Evolutionary conservation across 2,888 invertebrate genomes (phyloP).

Genomic region (Phaonia tiefii): DNA sequence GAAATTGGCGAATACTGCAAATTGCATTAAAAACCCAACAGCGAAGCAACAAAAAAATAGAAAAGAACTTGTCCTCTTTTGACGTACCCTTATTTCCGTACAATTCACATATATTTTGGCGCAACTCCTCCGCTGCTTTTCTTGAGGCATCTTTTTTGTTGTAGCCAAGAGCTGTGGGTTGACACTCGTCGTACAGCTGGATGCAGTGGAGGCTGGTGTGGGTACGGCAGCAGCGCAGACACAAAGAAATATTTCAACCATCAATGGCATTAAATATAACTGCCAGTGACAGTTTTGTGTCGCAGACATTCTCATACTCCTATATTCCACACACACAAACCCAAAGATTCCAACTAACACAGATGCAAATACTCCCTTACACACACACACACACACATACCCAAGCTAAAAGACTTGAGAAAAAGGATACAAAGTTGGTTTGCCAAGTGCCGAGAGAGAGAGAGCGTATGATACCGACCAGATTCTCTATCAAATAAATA

Average conservation of each 20-base stretch:
- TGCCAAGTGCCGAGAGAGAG: background rate
- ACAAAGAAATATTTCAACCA: slow-evolving; percentile 73
- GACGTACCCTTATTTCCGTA: slow-evolving; percentile 9
- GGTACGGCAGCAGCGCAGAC: slow-evolving; percentile 61
- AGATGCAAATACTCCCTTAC: slow-evolving; percentile 22
- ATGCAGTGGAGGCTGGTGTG: background rate
- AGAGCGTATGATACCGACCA: background rate
- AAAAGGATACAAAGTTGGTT: slow-evolving; percentile 17
- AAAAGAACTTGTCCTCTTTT: slow-evolving; percentile 32
- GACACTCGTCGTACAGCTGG: slow-evolving; percentile 36
- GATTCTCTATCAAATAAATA: slow-evolving; percentile 57
- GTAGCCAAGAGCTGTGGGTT: slow-evolving; percentile 62
- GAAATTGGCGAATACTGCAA: slow-evolving; percentile 61
- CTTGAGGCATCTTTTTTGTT: slow-evolving; percentile 24
- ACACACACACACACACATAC: slow-evolving; percentile 45
- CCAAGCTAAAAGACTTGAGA: slow-evolving; percentile 34
- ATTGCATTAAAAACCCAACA: slow-evolving; percentile 60
- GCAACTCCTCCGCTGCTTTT: slow-evolving; percentile 30
- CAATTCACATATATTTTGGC: slow-evolving; percentile 1
- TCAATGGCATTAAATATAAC: slow-evolving; percentile 77
- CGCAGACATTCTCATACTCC: slow-evolving; percentile 70
- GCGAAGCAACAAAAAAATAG: background rate
- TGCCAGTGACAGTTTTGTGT: slow-evolving; percentile 78
- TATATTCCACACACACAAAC: slow-evolving; percentile 41
- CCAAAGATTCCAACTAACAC: too few species aligned